Conservation (phyloP, 2,797 vertebrate species). For the Coregonus ussuriensis region DNA sequence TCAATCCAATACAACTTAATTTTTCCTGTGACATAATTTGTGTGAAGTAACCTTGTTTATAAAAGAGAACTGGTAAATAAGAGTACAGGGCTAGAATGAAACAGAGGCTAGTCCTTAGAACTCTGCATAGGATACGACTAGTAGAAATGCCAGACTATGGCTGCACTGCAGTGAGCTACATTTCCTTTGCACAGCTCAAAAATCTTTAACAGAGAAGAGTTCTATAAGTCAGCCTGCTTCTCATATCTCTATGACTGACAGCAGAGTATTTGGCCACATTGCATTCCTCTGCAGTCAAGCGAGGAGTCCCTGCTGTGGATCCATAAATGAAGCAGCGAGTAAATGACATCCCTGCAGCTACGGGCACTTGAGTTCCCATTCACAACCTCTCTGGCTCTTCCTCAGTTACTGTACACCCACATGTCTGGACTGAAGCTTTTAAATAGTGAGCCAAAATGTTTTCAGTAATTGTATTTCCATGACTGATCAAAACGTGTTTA, state of each 20-base stretch:
- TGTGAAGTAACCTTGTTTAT: not conserved
- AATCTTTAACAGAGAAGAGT: no score
- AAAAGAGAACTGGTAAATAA: no score
- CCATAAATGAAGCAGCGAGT: not conserved
- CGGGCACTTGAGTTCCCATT: not conserved
- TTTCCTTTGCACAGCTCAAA: no score
- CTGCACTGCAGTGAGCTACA: no score
- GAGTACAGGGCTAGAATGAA: no score
- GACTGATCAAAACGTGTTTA: no score
- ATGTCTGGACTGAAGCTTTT: no score
- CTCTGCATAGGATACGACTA: not conserved
- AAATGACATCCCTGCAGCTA: not conserved
- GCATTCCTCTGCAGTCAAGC: slow-evolving; percentile 2
- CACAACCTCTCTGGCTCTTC: no score
- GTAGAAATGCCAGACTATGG: not conserved
- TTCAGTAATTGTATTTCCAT: no score
- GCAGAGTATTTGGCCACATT: slow-evolving; percentile 19
- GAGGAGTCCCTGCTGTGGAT: not conserved
- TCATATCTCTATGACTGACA: slow-evolving; percentile 2
- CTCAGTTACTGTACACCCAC: no score
- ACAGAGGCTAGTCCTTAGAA: not conserved
- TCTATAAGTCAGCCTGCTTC: not conserved
- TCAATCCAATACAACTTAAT: not conserved
- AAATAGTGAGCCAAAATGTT: no score
- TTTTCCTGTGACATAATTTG: not conserved